Conservation (phyloP, 2,888 invertebrate genomes). For the Pristionchus japonicus region DNA sequence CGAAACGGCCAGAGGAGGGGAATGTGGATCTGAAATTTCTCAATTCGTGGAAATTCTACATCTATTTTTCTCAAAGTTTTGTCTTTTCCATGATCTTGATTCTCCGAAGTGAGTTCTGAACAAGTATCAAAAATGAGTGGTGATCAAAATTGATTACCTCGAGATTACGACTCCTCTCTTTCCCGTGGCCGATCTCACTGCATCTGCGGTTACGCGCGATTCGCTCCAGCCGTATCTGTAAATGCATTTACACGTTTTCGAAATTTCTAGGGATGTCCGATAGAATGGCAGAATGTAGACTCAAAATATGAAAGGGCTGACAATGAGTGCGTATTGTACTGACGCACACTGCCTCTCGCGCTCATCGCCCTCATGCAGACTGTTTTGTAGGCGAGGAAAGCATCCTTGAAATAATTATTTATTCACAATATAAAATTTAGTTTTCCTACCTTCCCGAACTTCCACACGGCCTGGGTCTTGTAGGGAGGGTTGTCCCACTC, state of each 20-base stretch:
- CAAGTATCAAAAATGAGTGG: no score
- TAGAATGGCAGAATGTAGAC: no score
- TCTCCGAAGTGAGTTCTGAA: no score
- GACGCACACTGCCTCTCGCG: conserved; percentile 75
- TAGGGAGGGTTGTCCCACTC: conserved; percentile 70
- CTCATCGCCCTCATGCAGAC: conserved; percentile 69
- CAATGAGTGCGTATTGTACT: conserved; percentile 86
- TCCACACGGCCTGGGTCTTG: conserved; percentile 65
- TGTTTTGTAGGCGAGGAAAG: conserved; percentile 68
- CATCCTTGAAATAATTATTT: conserved; percentile 43
- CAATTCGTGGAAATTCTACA: background rate
- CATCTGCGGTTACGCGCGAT: conserved; percentile 82
- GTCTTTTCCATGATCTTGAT: no score
- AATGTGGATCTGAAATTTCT: conserved; percentile 74
- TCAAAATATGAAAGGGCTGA: background rate
- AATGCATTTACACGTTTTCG: no score
- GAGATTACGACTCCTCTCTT: conserved; percentile 76
- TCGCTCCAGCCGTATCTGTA: conserved; percentile 81
- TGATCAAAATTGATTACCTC: conserved; percentile 50
- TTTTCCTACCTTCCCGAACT: conserved; percentile 59
- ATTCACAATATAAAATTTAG: no score
- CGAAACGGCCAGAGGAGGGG: conserved; percentile 75
- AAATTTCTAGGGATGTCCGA: no score
- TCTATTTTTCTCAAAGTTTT: no score
- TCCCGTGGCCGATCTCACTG: conserved; percentile 70